Conservation (phyloP, 2,113 vertebrate genomes). For the Mirounga angustirostris region DNA sequence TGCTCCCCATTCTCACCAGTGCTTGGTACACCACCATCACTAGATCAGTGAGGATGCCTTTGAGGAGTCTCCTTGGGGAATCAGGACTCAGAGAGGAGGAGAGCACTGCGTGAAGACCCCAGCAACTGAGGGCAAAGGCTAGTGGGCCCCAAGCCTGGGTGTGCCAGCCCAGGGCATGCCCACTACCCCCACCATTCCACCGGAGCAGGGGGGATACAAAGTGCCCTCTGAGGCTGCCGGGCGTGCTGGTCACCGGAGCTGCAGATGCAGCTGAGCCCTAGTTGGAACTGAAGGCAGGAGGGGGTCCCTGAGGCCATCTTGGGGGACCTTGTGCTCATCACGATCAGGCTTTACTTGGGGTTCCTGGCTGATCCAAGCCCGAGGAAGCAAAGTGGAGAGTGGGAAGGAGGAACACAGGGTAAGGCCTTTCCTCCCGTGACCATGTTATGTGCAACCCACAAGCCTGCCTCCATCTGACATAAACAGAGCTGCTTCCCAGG, state of each 20-base stretch:
- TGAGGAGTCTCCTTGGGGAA: neutral
- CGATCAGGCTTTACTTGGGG: neutral
- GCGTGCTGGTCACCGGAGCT: neutral
- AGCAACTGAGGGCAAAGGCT: neutral
- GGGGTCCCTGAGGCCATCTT: neutral
- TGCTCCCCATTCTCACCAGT: accelerated
- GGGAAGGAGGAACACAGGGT: too few species aligned
- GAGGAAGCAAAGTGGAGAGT: neutral
- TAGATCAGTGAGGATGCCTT: neutral
- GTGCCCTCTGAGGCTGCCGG: neutral
- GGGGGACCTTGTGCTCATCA: neutral
- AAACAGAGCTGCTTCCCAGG: accelerated
- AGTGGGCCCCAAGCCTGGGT: neutral
- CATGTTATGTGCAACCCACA: neutral
- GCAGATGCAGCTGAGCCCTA: neutral
- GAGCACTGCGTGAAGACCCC: neutral
- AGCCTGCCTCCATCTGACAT: neutral
- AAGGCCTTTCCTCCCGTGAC: neutral
- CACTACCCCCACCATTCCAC: neutral
- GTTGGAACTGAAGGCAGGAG: neutral
- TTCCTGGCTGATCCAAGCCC: accelerated
- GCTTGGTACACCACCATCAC: accelerated
- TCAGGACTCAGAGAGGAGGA: neutral
- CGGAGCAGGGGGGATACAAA: neutral
- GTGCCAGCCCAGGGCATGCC: neutral